phyloP scores from a whole-genome alignment of 2,113 vertebrate species.

The Amblyopsis rosae region DNA sequence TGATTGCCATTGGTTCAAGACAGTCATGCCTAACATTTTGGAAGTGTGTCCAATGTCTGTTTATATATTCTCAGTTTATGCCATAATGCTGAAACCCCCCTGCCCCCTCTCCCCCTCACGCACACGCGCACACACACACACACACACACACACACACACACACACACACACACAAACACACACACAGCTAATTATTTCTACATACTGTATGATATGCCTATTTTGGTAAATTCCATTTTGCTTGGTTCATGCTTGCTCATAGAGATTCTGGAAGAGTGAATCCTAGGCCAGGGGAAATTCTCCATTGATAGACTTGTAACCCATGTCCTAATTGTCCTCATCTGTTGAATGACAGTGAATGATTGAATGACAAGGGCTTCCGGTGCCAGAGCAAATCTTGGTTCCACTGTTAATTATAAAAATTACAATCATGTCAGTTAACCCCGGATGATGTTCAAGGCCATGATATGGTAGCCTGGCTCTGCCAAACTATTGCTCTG shows the following conservation, averaged over 20 bases:
- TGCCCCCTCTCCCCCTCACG: too few species aligned
- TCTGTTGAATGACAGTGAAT: conserved; percentile 24
- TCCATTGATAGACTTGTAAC: too few species aligned
- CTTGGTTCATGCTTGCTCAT: too few species aligned
- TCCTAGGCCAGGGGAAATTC: too few species aligned
- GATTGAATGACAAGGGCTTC: conserved; percentile 59
- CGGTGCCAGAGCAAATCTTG: conserved; percentile 5
- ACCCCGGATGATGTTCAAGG: conserved; percentile 45
- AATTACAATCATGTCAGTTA: conserved; percentile 59
- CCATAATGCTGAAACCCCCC: conserved; percentile 17
- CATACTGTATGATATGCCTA: too few species aligned
- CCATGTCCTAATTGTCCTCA: not conserved
- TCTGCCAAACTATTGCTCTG: too few species aligned
- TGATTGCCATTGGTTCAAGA: conserved; percentile 26
- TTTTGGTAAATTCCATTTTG: too few species aligned
- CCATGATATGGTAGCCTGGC: conserved; percentile 13
- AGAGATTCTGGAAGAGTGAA: too few species aligned
- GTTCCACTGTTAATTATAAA: conserved; percentile 48
- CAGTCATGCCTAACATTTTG: conserved; percentile 24
- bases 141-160: too few species aligned
- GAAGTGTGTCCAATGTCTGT: conserved; percentile 3
- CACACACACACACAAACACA: too few species aligned
- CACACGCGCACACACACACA: too few species aligned
- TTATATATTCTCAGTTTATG: conserved; percentile 3
- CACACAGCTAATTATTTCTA: too few species aligned